Conservation (phyloP, 2,113 vertebrate genomes). For the Trematomus loennbergii region DNA sequence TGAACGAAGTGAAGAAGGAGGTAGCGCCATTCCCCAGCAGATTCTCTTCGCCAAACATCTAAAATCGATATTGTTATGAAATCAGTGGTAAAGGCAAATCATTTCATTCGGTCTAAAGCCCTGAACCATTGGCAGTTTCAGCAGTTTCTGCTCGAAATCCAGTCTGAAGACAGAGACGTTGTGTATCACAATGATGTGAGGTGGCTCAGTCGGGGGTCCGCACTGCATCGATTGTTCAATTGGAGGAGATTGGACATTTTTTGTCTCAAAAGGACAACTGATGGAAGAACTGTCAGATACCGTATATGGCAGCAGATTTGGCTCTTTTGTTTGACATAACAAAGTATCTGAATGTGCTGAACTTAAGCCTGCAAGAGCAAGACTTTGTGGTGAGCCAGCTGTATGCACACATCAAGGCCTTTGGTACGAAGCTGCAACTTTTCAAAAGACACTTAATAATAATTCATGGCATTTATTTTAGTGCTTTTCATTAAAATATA, state of each 20-base stretch:
- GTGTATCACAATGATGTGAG: constrained; percentile 38
- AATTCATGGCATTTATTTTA: no score
- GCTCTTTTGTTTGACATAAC: constrained; percentile 51
- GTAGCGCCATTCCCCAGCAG: no score
- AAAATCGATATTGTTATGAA: no score
- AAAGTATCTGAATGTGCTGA: constrained; percentile 43
- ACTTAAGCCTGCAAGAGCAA: constrained; percentile 37
- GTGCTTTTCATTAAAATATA: constrained; percentile 27
- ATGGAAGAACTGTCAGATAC: constrained; percentile 50
- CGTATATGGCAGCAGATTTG: constrained; percentile 49
- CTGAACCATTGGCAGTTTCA: constrained; percentile 17
- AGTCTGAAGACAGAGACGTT: constrained; percentile 46
- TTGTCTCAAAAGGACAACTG: constrained; percentile 40
- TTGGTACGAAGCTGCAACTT: constrained; percentile 42
- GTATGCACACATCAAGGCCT: constrained; percentile 52
- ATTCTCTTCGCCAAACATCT: no score
- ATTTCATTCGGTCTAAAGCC: constrained; percentile 2
- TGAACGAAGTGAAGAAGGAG: no score
- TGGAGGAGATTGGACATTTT: constrained; percentile 37
- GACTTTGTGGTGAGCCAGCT: constrained; percentile 48
- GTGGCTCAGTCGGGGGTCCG: constrained; percentile 58
- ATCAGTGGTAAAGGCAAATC: no score
- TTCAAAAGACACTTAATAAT: constrained; percentile 35
- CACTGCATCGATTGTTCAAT: constrained; percentile 44
- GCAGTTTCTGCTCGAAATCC: constrained; percentile 17